These are phyloP conservation scores for Protaetia brevitarsis DNA, from an alignment of 1,140 invertebrate genomes.

Conservation along the genomic window DNA sequence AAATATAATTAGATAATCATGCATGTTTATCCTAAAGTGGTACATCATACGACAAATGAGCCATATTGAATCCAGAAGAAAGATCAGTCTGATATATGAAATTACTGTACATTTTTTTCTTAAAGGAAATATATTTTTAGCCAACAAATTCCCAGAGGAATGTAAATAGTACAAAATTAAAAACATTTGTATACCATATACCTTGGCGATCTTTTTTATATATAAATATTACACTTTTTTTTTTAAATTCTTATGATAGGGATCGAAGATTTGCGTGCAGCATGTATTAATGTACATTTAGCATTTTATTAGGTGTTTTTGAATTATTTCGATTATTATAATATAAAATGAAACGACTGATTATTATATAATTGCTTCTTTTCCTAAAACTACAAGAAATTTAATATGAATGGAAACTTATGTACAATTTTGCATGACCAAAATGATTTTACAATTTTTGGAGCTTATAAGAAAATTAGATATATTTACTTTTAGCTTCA, in stretches of 20 bases:
- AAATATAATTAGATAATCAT: no score
- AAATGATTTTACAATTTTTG: slow-evolving; percentile 23
- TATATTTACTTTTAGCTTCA: slow-evolving; percentile 26
- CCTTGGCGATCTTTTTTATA: no score
- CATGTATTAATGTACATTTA: slow-evolving; percentile 18
- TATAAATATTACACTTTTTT: neutral
- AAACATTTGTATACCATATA: no score
- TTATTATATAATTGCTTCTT: slow-evolving; percentile 15
- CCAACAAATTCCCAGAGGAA: no score
- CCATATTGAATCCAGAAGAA: no score
- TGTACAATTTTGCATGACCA: slow-evolving; percentile 24
- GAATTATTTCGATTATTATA: slow-evolving; percentile 21
- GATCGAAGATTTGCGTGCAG: slow-evolving; percentile 21
- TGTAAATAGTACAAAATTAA: no score
- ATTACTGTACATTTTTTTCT: no score
- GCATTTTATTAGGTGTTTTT: slow-evolving; percentile 26
- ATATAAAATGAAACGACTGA: slow-evolving; percentile 4
- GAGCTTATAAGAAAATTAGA: slow-evolving; percentile 24
- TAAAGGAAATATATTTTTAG: no score
- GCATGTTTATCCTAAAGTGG: no score
- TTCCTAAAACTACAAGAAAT: slow-evolving; percentile 21
- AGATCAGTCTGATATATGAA: no score
- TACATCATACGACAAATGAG: no score
- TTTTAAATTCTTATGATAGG: neutral
- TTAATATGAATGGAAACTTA: slow-evolving; percentile 18